Conservation (phyloP, 2,888 invertebrate species). For the Monochamus alternatus region DNA sequence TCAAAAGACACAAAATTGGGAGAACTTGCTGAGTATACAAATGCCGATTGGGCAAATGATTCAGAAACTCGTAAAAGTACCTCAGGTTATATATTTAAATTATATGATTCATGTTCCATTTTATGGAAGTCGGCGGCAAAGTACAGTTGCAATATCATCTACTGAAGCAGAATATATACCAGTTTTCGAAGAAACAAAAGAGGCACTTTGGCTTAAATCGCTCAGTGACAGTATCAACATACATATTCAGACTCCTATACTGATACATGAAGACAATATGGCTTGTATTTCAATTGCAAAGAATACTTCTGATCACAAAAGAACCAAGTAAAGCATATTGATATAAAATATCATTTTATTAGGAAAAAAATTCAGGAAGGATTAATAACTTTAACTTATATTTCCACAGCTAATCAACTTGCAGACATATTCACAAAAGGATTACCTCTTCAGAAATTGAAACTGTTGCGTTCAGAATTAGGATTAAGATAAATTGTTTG, state of each 20-base stretch:
- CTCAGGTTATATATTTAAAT: too few relatives aligned
- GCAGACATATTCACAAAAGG: constrained; percentile 18
- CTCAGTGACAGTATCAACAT: constrained; percentile 19
- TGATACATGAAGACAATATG: constrained; percentile 16
- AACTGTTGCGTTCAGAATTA: constrained; percentile 18
- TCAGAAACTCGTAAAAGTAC: too few relatives aligned
- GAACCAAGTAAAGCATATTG: constrained; percentile 19
- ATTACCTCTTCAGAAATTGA: constrained; percentile 16
- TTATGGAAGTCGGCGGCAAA: constrained; percentile 25
- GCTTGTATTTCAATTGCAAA: constrained; percentile 19
- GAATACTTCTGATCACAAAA: constrained; percentile 9
- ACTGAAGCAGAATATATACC: too few relatives aligned
- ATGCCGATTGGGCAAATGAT: too few relatives aligned
- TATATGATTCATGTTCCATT: constrained; percentile 17
- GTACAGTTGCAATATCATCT: too few relatives aligned
- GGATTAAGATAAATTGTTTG: neutral
- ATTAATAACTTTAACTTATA: constrained; percentile 17
- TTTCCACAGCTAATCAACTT: constrained; percentile 13
- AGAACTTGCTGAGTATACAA: constrained; percentile 28
- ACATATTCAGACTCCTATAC: constrained; percentile 16
- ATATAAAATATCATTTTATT: constrained; percentile 17
- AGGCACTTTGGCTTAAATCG: constrained; percentile 21
- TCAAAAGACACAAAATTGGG: constrained; percentile 10
- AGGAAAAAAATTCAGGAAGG: constrained; percentile 17
- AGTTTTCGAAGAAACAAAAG: constrained; percentile 18